Base-by-base conservation (phyloP, 2,888 invertebrate genomes). In the Cataglyphis albicans region DNA sequence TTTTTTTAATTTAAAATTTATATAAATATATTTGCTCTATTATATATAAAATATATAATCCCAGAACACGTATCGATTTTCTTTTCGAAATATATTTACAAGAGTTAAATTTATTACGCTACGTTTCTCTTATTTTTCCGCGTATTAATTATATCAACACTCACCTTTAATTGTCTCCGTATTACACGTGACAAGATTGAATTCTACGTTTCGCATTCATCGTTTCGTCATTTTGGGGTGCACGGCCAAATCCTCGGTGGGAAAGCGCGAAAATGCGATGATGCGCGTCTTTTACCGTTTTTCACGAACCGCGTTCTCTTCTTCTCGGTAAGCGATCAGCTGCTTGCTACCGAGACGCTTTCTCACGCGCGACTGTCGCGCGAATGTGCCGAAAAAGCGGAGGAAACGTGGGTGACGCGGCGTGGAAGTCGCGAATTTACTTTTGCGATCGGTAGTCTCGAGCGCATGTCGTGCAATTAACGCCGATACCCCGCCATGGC, bases 361-460 rank as follows among this genome's bases (percentile, higher is more conserved):
- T 63, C 48, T 52, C 48, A 12, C 75, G 73, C 74, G 32, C 61
- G 44, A 74, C 32, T 63, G 65, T 21, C 64, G 67, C 32, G 52
- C 41, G 32, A 41, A n/a, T 41, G 9, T 35, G 63, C 29, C 25
- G 29, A 41, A 41, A 73, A 25, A 12, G n/a, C 63, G 12, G 65
- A 41, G 35, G 18, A 65, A 57, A 9, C 48, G 48, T 72, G 41
- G 38, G 35, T 64, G 35, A 38, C 83, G 55, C 63, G 59, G 80
- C 73, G 82, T 44, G 65, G 29, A 29, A 29, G 29, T 38, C 85
- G 88, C 87, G 86, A 88, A 89, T 91, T 88, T 87, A 84, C 91
- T 74, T 75, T 84, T 84, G 67, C 84, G 86, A 68, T 81, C 65
- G 80, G 74, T 65, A 73, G 74, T 41, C 72, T 41, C 67, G 78